phyloP scores from a whole-genome alignment of 2,113 vertebrate genomes.

The Glaucomys volans region DNA sequence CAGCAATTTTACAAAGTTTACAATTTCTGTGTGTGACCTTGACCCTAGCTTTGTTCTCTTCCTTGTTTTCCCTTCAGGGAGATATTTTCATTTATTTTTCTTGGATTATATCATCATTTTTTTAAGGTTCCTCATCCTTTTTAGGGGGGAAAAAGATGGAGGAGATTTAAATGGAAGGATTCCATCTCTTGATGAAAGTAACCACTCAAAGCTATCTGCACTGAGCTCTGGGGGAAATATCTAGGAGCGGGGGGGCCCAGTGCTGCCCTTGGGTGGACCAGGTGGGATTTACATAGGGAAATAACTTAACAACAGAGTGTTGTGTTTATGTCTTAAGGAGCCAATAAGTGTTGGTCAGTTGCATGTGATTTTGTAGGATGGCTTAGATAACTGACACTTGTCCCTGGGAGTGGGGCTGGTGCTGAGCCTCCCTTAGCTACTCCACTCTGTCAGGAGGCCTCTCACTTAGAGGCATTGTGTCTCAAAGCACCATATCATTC shows the following conservation, averaged over 20 bases:
- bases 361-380: background rate
- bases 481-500: background rate
- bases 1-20: background rate
- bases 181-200: background rate
- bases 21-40: background rate
- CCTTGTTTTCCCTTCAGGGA: background rate
- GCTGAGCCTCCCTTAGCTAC: background rate
- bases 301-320: background rate
- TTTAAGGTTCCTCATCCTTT: background rate
- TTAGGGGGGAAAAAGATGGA: background rate
- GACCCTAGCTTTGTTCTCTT: background rate
- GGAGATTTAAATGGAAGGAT: conserved; percentile 1
- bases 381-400: background rate
- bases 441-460: too few species aligned
- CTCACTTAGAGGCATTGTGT: background rate
- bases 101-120: background rate
- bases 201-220: background rate
- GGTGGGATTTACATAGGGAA: background rate
- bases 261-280: background rate
- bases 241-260: background rate
- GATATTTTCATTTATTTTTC: background rate
- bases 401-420: background rate
- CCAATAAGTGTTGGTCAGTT: background rate
- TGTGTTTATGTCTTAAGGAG: background rate
- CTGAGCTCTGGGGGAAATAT: background rate